A percentile compares a stretch with the other conserved stretches of the same genome.
These are phyloP conservation scores for Cuniculus paca DNA, from an alignment of 2,797 vertebrate species.

Conservation along the genomic window DNA sequence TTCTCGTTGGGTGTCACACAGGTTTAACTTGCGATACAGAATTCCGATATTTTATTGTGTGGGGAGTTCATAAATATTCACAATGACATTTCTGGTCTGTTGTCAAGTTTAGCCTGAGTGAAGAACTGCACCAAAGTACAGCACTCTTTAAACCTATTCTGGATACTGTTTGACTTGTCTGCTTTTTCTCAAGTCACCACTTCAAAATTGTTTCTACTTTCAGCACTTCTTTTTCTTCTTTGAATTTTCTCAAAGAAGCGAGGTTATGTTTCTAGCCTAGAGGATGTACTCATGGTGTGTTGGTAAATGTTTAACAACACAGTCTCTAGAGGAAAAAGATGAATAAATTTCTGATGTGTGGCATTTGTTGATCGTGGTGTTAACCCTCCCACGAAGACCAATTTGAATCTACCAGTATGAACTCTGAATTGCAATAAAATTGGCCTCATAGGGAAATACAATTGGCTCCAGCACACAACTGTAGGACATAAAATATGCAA, in stretches of 20 bases:
- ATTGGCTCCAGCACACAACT: background rate
- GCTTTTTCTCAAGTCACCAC: background rate
- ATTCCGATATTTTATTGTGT: background rate
- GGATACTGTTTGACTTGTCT: background rate
- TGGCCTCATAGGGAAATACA: background rate
- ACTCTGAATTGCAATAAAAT: background rate
- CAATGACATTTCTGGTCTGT: background rate
- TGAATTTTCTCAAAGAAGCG: background rate
- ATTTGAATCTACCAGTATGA: background rate
- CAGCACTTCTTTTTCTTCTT: background rate
- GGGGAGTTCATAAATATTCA: constrained; percentile 33
- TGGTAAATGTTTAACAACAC: background rate
- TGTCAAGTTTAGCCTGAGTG: background rate
- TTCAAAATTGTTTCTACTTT: background rate
- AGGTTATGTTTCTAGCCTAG: background rate
- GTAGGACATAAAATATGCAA: background rate
- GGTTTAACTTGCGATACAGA: background rate
- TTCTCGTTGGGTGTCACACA: background rate
- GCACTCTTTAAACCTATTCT: background rate
- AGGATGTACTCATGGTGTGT: background rate
- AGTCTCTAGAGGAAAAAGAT: background rate
- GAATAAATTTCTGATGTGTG: background rate
- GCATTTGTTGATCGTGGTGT: background rate
- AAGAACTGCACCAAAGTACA: background rate
- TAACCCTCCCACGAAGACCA: background rate